Evolutionary conservation across 2,113 vertebrate species (phyloP).

Genomic region (Laticauda colubrina): DNA sequence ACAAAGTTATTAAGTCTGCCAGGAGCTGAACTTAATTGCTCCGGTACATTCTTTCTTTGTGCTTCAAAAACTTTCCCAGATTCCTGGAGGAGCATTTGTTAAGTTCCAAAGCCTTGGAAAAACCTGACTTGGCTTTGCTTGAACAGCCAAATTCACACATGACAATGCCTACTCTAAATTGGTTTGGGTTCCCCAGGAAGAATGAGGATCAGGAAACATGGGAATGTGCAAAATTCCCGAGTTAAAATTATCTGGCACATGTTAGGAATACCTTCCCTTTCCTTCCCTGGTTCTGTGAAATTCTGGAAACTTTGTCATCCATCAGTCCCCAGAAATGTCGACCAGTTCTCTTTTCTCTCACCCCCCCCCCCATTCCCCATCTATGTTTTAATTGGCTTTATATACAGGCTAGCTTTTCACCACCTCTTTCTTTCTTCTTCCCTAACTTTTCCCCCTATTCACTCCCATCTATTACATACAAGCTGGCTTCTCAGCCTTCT

Average conservation of each 20-base stretch:
- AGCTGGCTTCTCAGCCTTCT: neutral
- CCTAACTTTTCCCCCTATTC: too few relatives aligned
- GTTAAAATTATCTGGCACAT: neutral
- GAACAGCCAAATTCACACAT: neutral
- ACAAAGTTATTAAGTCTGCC: neutral
- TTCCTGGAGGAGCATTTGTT: neutral
- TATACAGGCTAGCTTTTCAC: neutral
- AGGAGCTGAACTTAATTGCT: neutral
- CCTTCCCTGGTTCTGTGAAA: neutral
- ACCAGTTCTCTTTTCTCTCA: neutral
- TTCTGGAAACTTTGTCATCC: neutral
- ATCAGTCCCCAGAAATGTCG: neutral
- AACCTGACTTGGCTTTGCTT: neutral
- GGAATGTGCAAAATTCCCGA: neutral
- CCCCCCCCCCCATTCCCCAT: neutral
- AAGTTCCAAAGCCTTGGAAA: neutral
- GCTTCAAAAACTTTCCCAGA: neutral
- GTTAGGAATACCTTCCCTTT: neutral
- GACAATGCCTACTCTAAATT: neutral
- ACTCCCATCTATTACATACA: neutral
- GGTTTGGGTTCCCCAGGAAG: neutral
- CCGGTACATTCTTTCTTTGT: neutral
- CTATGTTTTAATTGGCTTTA: neutral
- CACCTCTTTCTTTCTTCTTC: neutral
- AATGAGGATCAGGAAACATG: neutral